Evolutionary conservation across 2,888 invertebrate genomes (phyloP).

Genomic region (Leptopilina syphax): DNA sequence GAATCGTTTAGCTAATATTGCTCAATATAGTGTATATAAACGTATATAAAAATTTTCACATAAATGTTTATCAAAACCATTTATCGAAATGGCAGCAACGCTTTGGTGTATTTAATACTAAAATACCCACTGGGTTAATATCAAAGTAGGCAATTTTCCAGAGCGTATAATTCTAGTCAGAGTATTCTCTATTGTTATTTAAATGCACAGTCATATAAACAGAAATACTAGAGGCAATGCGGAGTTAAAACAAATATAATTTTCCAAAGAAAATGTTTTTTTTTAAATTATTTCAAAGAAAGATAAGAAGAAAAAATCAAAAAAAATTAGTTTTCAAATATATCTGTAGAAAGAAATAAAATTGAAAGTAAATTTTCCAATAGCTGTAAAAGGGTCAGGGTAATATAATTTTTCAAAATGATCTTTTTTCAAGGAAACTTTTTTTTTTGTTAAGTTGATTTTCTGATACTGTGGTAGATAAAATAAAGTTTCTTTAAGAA

Average conservation of each 20-base stretch:
- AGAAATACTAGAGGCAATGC: background rate
- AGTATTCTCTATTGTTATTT: background rate
- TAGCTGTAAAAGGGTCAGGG: background rate
- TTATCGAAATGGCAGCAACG: conserved; percentile 5
- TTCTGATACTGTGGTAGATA: background rate
- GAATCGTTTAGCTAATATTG: background rate
- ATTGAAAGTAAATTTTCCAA: background rate
- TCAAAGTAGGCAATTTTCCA: conserved; percentile 17
- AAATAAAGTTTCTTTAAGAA: conserved; percentile 18
- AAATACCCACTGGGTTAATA: conserved; percentile 11
- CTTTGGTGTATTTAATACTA: conserved; percentile 3
- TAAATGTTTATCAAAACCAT: background rate
- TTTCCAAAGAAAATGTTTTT: background rate
- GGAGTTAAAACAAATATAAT: background rate
- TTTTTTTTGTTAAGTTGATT: conserved; percentile 7
- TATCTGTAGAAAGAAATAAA: no score
- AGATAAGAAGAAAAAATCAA: no score
- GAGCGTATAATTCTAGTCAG: conserved; percentile 8
- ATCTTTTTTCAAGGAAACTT: background rate
- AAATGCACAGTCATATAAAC: background rate
- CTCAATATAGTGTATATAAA: background rate
- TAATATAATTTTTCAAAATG: background rate
- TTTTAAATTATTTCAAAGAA: background rate
- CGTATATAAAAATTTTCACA: background rate
- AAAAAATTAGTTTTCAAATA: no score